Evolutionary conservation across 2,888 invertebrate genomes (phyloP), one percentile per base, ranked within the genome.

Genomic region (Crioceris asparagi): DNA sequence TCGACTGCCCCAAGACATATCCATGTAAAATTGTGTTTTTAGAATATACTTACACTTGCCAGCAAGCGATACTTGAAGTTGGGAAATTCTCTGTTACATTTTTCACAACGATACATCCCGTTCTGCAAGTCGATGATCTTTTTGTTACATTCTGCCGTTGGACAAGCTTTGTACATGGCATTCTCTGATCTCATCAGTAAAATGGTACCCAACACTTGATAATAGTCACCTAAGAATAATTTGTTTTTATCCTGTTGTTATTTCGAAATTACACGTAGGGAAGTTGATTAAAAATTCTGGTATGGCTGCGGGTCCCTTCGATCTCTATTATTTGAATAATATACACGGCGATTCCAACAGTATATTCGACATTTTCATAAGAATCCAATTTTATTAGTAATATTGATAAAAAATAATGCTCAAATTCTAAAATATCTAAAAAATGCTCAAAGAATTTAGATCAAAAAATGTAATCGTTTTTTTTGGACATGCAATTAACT

Each of bases 21-120:
- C 10, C 21, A 6, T 6, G 10, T 21, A 21, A 21, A 21, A 6
- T 6, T 6, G 10, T 10, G 21, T 10, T 21, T 10, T 21, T 21
- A 21, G 6, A 21, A 6, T 27, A 11, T 40, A 74, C 80, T 77
- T 63, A 91, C 90, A 54, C 72, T 73, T 16, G 87, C 62, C 36
- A 97, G 68, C 46, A 93, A 67, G 29, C 94, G 74, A 66, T 88
- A 90, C 56, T 87, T 88, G 62, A 79, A 96, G 50, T 82, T 82
- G 1, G 83, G 79, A 59, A 74, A 86, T 47, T 88, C 87, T 36
- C 77, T 70, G 54, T 81, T 77, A 61, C 98, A 98, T 64, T 97
- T 97, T 62, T 97, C 97, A 64, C 98, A 99, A 35, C 91, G 72
- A 65, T 78, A 97, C 57, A 80, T 71, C 0, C 88, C 90, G 55